Evolutionary conservation across 2,113 vertebrate genomes (phyloP).

Genomic region (Sturnira hondurensis): DNA sequence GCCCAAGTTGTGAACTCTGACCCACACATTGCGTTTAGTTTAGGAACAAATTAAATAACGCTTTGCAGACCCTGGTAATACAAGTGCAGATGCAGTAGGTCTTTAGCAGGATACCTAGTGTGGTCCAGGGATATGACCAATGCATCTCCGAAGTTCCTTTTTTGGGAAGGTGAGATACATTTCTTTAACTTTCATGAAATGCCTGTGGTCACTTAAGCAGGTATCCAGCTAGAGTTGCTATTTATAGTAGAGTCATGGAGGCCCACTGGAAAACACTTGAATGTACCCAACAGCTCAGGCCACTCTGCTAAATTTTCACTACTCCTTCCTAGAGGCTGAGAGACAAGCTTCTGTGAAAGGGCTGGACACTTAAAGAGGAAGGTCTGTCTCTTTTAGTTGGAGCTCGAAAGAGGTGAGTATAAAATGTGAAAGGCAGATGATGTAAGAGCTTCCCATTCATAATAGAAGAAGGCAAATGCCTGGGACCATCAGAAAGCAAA

Average conservation of each 20-base stretch:
- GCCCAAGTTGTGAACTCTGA: neutral
- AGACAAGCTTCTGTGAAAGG: neutral
- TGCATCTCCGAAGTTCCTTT: neutral
- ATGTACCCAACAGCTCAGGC: neutral
- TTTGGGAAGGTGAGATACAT: neutral
- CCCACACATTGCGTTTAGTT: neutral
- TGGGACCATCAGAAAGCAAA: neutral
- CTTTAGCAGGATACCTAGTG: neutral
- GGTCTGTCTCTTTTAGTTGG: neutral
- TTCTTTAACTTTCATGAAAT: neutral
- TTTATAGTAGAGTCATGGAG: neutral
- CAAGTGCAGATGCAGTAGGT: neutral
- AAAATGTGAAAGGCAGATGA: neutral
- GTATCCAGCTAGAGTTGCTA: neutral
- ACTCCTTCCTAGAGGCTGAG: neutral
- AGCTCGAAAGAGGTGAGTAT: neutral
- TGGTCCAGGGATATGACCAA: rapidly evolving
- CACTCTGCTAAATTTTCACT: neutral
- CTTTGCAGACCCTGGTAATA: neutral
- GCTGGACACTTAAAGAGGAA: neutral
- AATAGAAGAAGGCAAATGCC: neutral
- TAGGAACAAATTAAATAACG: neutral
- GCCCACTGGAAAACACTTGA: neutral
- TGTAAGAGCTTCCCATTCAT: neutral
- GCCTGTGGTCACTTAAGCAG: neutral